A percentile compares a stretch with the other conserved stretches of the same genome.
Conservation (phyloP, 2,113 vertebrate genomes). For the Neolamprologus sp. region DNA sequence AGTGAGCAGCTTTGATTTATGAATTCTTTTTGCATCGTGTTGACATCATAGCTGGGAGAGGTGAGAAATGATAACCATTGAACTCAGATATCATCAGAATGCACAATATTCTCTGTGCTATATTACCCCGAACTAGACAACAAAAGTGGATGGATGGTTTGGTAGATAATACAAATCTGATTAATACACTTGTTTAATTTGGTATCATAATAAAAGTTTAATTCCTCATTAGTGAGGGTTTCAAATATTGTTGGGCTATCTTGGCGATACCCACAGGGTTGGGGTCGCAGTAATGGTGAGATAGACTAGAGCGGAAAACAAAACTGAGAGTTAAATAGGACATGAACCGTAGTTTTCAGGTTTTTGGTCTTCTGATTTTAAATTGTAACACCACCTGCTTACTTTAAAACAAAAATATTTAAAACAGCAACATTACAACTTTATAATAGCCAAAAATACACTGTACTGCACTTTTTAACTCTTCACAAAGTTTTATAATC, state of each 20-base stretch:
- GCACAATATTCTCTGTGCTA: background rate
- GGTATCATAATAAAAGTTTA: background rate
- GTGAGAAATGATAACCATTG: background rate
- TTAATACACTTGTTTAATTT: background rate
- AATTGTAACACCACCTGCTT: background rate
- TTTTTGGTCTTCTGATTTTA: background rate
- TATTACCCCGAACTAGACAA: background rate
- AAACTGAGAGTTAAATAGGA: background rate
- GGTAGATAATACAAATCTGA: background rate
- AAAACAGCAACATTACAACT: background rate
- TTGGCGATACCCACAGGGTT: background rate
- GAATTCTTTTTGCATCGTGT: background rate
- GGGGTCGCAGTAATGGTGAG: background rate
- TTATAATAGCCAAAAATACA: background rate
- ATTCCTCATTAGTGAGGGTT: background rate
- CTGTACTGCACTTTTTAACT: background rate
- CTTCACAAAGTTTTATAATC: background rate
- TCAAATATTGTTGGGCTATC: background rate
- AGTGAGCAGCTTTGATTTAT: background rate
- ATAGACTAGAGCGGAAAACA: background rate
- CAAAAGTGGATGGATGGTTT: background rate
- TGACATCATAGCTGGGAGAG: background rate
- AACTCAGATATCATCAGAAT: background rate
- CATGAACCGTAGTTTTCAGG: fast-evolving
- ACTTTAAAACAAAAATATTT: background rate